A percentile compares a stretch with the other conserved stretches of the same genome.
Evolutionary conservation across 1,140 invertebrate genomes (phyloP).

Genomic region (Drosophila pseudoananassae): DNA sequence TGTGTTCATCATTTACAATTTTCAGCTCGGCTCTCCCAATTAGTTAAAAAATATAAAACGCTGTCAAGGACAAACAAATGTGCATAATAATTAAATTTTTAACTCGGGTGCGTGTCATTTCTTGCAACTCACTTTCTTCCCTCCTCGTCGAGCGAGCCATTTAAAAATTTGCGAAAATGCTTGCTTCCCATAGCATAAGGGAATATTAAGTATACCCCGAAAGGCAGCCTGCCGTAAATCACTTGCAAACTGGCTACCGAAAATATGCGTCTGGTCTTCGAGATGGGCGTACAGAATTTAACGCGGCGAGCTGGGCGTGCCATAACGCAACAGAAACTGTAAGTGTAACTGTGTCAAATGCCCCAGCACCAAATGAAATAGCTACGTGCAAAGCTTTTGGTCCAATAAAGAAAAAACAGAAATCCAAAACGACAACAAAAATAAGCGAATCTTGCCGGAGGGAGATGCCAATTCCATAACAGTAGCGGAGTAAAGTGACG

Average conservation of each 20-base stretch:
- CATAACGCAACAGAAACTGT: not conserved
- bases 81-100: constrained; percentile 82
- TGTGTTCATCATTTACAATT: constrained; percentile 50
- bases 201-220: constrained; percentile 65
- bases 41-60: constrained; percentile 76
- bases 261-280: constrained; percentile 49
- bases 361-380: constrained; percentile 65
- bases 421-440: constrained; percentile 18
- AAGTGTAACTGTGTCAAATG: constrained; percentile 73
- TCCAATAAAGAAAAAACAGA: constrained; percentile 18
- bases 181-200: constrained; percentile 31
- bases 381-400: constrained; percentile 67
- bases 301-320: constrained; percentile 44
- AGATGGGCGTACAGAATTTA: constrained; percentile 1
- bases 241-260: constrained; percentile 54
- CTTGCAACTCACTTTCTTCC: constrained; percentile 12
- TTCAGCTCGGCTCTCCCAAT: constrained; percentile 57
- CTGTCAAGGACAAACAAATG: constrained; percentile 78
- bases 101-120: constrained; percentile 29
- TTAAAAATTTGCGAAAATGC: constrained; percentile 52
- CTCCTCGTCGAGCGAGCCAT: constrained; percentile 33
- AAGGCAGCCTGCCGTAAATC: constrained; percentile 66
- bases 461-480: constrained; percentile 32
- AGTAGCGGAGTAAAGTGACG: constrained; percentile 11
- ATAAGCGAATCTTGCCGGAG: constrained; percentile 25